These are phyloP conservation scores for Motacilla alba DNA, from an alignment of 2,113 vertebrate species.

Conservation along the genomic window DNA sequence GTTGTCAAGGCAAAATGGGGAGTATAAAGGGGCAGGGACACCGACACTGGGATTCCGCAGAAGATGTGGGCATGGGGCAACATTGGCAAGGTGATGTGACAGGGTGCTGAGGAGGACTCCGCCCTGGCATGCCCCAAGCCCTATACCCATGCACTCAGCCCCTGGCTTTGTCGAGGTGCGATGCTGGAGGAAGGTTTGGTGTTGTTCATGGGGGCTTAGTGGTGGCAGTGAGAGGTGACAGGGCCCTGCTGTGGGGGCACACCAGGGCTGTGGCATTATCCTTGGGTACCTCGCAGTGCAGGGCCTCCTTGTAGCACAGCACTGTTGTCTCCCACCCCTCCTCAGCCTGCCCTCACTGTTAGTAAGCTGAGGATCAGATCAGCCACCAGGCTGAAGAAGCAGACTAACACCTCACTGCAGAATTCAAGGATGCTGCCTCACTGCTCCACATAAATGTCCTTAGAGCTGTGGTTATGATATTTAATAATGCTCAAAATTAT, in stretches of 20 bases:
- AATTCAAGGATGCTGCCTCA: neutral
- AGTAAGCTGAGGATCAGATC: neutral
- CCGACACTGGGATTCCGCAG: neutral
- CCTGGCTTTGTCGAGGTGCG: fast-evolving
- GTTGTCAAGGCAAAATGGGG: slow-evolving; percentile 59
- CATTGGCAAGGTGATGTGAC: neutral
- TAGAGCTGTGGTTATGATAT: neutral
- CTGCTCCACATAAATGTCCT: neutral
- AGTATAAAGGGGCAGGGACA: neutral
- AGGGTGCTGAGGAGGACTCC: fast-evolving
- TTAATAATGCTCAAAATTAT: neutral
- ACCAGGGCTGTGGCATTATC: neutral
- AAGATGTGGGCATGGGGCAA: neutral
- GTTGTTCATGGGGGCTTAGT: neutral
- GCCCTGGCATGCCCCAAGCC: neutral
- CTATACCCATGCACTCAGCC: neutral
- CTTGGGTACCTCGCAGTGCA: neutral
- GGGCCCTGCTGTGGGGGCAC: neutral
- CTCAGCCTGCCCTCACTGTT: neutral
- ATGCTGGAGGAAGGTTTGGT: neutral
- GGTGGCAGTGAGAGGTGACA: neutral
- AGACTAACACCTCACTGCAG: neutral
- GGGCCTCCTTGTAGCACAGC: neutral
- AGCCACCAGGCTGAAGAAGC: neutral
- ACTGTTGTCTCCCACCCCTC: neutral